Evolutionary conservation across 2,113 vertebrate species (phyloP).

Genomic region (Lethenteron camtschaticum): DNA sequence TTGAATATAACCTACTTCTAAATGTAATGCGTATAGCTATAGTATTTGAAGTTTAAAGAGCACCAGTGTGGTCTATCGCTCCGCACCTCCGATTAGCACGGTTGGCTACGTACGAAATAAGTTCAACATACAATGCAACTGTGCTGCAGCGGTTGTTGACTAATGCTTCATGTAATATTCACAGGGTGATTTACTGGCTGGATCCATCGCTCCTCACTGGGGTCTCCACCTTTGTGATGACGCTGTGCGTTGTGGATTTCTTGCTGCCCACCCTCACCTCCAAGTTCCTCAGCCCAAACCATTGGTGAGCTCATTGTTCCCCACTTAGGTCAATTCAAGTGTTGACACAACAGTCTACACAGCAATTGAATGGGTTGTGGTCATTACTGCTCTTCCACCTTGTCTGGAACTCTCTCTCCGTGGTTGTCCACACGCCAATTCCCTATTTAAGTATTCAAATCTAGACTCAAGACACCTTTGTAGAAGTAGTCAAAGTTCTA

Average conservation of each 20-base stretch:
- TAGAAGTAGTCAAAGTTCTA: no score
- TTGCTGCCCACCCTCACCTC: conserved; percentile 80
- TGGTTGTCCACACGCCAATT: no score
- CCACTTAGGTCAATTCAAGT: no score
- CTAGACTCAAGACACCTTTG: no score
- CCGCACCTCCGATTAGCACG: not conserved
- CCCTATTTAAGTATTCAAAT: no score
- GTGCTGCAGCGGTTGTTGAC: not conserved
- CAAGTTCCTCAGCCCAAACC: conserved; percentile 77
- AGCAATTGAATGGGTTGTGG: no score
- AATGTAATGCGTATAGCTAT: no score
- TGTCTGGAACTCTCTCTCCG: no score
- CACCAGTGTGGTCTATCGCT: not conserved
- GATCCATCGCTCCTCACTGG: conserved; percentile 90
- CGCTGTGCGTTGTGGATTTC: conserved; percentile 81
- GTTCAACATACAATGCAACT: not conserved
- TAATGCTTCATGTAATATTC: conserved; percentile 10
- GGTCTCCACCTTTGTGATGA: conserved; percentile 66
- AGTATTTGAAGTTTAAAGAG: no score
- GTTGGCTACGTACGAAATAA: not conserved
- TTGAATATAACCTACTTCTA: no score
- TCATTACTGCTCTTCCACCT: no score
- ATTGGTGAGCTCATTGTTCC: conserved; percentile 38
- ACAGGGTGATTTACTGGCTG: conserved; percentile 74
- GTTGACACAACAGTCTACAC: no score